Evolutionary conservation across 2,113 vertebrate genomes (phyloP).

Genomic region (Oryzias celebensis): DNA sequence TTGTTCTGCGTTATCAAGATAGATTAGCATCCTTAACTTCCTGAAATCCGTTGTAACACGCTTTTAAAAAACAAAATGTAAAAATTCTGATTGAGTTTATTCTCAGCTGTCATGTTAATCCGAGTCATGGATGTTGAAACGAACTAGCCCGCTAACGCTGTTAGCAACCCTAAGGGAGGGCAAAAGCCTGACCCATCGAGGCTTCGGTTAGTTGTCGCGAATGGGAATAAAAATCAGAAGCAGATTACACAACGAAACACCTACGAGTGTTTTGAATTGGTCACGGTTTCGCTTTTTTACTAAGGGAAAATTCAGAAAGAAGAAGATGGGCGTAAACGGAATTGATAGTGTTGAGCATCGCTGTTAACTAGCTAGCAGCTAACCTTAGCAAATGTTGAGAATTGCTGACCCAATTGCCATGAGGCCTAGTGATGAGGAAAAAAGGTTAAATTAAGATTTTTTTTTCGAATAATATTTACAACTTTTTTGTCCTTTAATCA

Average conservation of each 20-base stretch:
- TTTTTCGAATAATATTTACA: too few species aligned
- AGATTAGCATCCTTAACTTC: neutral
- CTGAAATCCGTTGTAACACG: neutral
- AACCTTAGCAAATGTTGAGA: slow-evolving; percentile 44
- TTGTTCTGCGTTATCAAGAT: slow-evolving; percentile 10
- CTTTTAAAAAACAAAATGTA: neutral
- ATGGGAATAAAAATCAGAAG: neutral
- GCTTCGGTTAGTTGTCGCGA: slow-evolving; percentile 22
- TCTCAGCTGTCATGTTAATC: neutral
- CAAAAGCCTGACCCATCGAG: slow-evolving; percentile 47
- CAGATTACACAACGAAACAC: neutral
- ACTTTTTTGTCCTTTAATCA: too few species aligned
- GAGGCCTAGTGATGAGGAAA: slow-evolving; percentile 38
- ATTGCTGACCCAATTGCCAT: slow-evolving; percentile 63
- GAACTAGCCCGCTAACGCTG: slow-evolving; percentile 28
- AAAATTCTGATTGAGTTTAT: neutral
- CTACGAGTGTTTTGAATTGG: neutral
- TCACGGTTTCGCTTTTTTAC: neutral
- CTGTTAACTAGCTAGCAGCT: slow-evolving; percentile 36
- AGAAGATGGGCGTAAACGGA: neutral
- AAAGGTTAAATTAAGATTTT: too few species aligned
- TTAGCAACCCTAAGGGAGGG: slow-evolving; percentile 53
- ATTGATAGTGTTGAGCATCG: neutral
- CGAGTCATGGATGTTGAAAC: neutral
- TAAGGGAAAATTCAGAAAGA: neutral